Evolutionary conservation across 2,797 vertebrate species (phyloP), one percentile per base, ranked within the genome.

Genomic region (Menidia menidia): DNA sequence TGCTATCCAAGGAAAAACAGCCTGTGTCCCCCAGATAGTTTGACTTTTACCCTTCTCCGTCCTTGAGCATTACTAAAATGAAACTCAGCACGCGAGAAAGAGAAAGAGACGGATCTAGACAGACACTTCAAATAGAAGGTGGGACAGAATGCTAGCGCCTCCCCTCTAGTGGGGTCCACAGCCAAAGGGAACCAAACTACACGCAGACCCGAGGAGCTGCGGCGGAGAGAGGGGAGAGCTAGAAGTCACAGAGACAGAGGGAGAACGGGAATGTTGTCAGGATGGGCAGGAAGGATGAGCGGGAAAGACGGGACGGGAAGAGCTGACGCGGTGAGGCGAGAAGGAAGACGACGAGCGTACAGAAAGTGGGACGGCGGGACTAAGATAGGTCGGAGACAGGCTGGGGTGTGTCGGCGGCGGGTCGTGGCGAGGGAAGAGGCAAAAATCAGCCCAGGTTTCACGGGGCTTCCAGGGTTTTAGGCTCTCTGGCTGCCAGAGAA

Each of bases 141-240:
- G 60, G 33, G 54, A 47, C 39, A 25, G 55, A 73, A 63, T 57
- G 42, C 44, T 15, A 25, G 55, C 56, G 63, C 73, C 55, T 69
- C 64, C 53, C 53, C 50, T 60, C 32, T 43, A 54, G 68, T 60
- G 60, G 65, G 78, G 73, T 25, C 43, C 75, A 81, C 76, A 78
- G 79, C 87, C 85, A 86, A 88, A 89, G 80, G 73, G 78, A 90
- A 88, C 86, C 88, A 92, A 90, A 93, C 86, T 86, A 79, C 72
- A 68, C 72, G 67, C 71, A 64, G 64, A 77, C 48, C 41, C 13
- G 67, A 73, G 63, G 53, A 71, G 55, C 3, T 39, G 31, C 15
- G 13, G 7, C 2, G 56, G 79, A 10, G 0, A 25, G 77, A 68
- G 66, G 45, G 50, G 68, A 62, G 75, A 0, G 84, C 73, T 12